Base-by-base conservation (phyloP, 1,140 invertebrate genomes). In the Macrobrachium nipponense region DNA sequence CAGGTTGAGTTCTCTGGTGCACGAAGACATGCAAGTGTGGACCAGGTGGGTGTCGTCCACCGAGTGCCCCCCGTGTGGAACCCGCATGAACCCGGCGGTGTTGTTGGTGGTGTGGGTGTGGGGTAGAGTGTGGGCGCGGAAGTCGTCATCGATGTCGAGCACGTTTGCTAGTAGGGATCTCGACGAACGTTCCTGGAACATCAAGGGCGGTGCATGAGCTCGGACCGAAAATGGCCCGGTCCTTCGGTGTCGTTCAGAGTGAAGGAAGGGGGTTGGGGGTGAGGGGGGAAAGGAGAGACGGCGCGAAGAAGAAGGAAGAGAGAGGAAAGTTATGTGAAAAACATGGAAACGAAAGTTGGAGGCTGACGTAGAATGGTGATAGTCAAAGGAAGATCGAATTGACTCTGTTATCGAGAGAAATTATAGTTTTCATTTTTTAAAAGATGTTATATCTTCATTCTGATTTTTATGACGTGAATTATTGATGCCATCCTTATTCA, bases 131-230 rank as follows among this genome's bases (percentile, higher is more conserved):
- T 92, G 93, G 90, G 94, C 94, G 72, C 96, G 93, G 92, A 96
- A 96, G 93, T 97, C 96, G 91, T 98, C 97, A 92, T 99, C 92
- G 66, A 92, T 91, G 88, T 93, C 91, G 23, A 98, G 93, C 89
- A 98, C 97, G 92, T 99, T 99, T 88, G 97, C 97, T 90, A 99
- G 92, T 82, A 99, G 93, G 90, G 96, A 97, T 92, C 97, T 97
- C 89, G 94, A 95, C 83, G 94, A 95, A 80, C 94, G 92, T 89
- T 95, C 95, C 89, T 94, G 94, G 89, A 95, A 91, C 90, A 81
- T 51, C 43, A 87, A 78, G 75, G 75, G 70, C 44, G 61, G 92
- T 90, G 18, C 43, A 43, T 66, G 36, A 51, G 51, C 61, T 59
- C 64, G 72, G n/a, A 58, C 27, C 70, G 66, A 27, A 58, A 36